Evolutionary conservation across 2,113 vertebrate genomes (phyloP), one percentile per base, ranked within the genome.

Genomic region (Cyanistes caeruleus): DNA sequence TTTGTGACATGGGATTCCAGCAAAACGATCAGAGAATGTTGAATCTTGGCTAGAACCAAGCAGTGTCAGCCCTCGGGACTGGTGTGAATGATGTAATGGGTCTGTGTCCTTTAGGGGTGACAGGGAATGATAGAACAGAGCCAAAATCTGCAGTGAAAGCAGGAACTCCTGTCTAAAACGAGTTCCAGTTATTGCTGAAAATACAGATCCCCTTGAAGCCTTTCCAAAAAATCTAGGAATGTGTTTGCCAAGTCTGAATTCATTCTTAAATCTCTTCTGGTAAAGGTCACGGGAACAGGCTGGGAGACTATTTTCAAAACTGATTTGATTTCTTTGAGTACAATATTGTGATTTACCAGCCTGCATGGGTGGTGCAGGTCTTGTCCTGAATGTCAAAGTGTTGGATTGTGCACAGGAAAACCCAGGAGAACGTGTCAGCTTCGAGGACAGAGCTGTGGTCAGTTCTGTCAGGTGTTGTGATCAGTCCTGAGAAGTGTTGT

Each of bases 161-260:
- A 80, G 52, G 28, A 55, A 27, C 31, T 91, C 24, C 58, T 73
- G 46, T 9, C 74, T 83, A 30, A 65, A 90, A 43, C 1, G 2
- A 67, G 65, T 58, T 52, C 39, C 53, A 65, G 51, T 48, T 85
- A 16, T 21, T 90, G 70, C 78, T 90, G 82, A 63, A 87, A 81
- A 60, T 24, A 44, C 2, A 59, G 63, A 43, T 84, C 25, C 10
- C 39, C 51, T 27, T 48, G 33, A 72, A 77, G 65, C 43, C 87
- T 72, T 86, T 64, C 81, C 16, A 10, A 65, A 91, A 68, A 68
- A 31, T 44, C 51, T 11, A 33, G 64, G 63, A 55, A 39, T 27
- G 49, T 7, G 28, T 82, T 94, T 87, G 90, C 73, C 87, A 88
- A 69, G 87, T 43, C 74, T 62, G 70, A 85, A 44, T 89, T 83